Evolutionary conservation across 2,113 vertebrate species (phyloP).

Genomic region (Ivindomyrus marchei): DNA sequence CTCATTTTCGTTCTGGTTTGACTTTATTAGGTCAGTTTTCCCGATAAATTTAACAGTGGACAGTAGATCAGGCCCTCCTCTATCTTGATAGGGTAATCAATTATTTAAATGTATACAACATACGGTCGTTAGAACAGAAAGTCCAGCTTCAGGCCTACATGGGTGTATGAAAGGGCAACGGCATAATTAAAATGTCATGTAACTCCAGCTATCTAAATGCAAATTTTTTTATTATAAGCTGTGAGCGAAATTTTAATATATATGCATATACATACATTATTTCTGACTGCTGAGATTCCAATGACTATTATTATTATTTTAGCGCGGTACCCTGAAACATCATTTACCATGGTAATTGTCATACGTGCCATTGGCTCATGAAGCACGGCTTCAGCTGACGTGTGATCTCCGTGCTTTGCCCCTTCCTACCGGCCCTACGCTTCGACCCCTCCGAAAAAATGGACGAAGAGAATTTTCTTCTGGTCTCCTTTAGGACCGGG

Average conservation of each 20-base stretch:
- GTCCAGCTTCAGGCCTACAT: constrained; percentile 46
- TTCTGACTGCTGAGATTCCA: constrained; percentile 23
- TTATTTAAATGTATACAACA: constrained; percentile 16
- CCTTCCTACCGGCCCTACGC: neutral
- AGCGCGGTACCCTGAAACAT: constrained; percentile 15
- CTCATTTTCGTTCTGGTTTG: neutral
- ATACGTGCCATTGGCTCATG: neutral
- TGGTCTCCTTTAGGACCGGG: neutral
- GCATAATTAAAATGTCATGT: constrained; percentile 62
- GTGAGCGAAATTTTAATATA: constrained; percentile 36
- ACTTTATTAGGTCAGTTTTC: neutral
- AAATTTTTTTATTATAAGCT: constrained; percentile 50
- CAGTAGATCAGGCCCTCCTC: neutral
- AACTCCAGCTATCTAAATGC: constrained; percentile 59
- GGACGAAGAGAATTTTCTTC: neutral
- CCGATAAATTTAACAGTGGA: neutral
- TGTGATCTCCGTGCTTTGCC: neutral
- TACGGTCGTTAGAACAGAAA: constrained; percentile 22
- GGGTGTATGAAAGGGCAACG: constrained; percentile 46
- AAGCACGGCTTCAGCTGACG: neutral
- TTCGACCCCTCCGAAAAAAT: neutral
- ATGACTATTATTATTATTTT: constrained; percentile 12
- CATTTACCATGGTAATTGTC: constrained; percentile 22
- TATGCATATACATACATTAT: constrained; percentile 44
- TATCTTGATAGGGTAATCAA: constrained; percentile 1